phyloP scores from a whole-genome alignment of 2,797 vertebrate species.

The Eurystomus glaucurus region DNA sequence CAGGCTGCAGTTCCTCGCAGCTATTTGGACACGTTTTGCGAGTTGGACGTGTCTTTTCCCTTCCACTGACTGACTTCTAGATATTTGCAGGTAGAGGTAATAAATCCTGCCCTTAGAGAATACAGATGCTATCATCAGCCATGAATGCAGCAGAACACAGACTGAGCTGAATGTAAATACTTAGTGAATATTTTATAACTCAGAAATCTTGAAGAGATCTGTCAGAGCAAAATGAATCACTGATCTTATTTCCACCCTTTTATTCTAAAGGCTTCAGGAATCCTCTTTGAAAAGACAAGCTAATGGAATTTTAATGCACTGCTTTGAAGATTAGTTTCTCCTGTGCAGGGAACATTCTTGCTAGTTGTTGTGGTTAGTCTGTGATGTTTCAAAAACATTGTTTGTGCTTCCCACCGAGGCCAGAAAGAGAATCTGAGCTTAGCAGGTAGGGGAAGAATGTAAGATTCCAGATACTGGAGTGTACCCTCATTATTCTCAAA shows the following conservation, averaged over 20 bases:
- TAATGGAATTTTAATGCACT: neutral
- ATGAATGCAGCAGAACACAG: neutral
- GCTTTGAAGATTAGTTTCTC: neutral
- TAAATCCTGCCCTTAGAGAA: slow-evolving; percentile 38
- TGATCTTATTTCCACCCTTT: neutral
- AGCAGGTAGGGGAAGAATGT: neutral
- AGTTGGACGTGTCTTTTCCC: neutral
- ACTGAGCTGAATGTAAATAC: neutral
- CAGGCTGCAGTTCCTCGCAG: neutral
- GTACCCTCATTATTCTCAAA: neutral
- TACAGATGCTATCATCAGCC: neutral
- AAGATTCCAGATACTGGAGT: neutral
- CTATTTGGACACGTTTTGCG: neutral
- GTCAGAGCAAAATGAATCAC: neutral
- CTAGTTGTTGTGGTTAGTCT: neutral
- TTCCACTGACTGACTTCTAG: neutral
- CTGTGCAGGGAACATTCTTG: neutral
- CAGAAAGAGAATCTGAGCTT: neutral
- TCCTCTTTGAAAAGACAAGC: neutral
- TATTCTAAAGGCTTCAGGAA: neutral
- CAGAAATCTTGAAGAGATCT: neutral
- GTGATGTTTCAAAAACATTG: neutral
- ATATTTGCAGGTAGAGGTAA: neutral
- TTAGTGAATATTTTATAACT: neutral
- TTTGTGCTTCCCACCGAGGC: neutral